phyloP scores from a whole-genome alignment of 2,797 vertebrate genomes.

The Mustela erminea region DNA sequence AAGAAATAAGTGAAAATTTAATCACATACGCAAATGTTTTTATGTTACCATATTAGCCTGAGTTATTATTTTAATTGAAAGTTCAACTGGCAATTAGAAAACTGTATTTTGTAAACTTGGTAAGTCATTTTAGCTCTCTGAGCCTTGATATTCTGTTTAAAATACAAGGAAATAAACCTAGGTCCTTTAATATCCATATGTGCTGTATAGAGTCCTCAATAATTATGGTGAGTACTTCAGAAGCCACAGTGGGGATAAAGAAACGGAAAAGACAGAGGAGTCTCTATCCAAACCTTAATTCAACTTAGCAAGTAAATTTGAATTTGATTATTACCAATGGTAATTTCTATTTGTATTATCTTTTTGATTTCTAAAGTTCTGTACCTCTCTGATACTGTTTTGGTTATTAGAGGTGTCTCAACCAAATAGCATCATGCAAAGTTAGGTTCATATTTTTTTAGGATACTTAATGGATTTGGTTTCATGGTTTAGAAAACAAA shows the following conservation, averaged over 20 bases:
- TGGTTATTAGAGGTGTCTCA: background rate
- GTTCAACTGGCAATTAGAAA: conserved; percentile 69
- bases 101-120: conserved; percentile 47
- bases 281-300: background rate
- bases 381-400: background rate
- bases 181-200: background rate
- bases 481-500: background rate
- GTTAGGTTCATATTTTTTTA: background rate
- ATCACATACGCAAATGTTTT: conserved; percentile 63
- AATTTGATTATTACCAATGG: background rate
- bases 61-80: conserved; percentile 71
- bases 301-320: background rate
- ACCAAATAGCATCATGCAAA: background rate
- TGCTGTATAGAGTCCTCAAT: background rate
- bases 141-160: background rate
- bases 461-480: background rate
- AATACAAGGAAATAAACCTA: conserved; percentile 3
- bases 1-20: conserved; percentile 56
- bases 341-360: background rate
- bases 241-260: background rate
- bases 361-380: conserved; percentile 10
- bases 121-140: conserved; percentile 8
- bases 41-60: conserved; percentile 58
- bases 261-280: rapidly evolving
- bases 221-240: background rate